Conservation (phyloP, 2,113 vertebrate species). For the Condylura cristata region DNA sequence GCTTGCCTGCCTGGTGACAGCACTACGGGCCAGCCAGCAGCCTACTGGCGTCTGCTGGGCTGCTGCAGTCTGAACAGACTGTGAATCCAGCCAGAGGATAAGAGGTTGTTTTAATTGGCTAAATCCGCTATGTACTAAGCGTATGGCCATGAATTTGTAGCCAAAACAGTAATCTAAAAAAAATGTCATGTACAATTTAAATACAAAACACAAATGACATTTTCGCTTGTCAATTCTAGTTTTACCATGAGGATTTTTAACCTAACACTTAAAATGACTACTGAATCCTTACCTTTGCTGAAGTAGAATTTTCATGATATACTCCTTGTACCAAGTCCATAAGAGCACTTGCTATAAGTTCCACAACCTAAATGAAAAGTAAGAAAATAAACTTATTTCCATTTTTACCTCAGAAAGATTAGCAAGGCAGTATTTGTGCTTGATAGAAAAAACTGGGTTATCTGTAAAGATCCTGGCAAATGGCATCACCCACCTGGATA, state of each 20-base stretch:
- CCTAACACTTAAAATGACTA: conserved; percentile 3
- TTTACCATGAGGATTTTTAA: conserved; percentile 32
- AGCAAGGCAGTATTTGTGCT: conserved; percentile 30
- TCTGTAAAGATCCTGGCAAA: conserved; percentile 58
- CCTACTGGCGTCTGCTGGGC: neutral
- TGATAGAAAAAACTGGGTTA: conserved; percentile 61
- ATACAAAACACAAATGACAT: conserved; percentile 68
- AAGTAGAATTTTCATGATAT: conserved; percentile 92
- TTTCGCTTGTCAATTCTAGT: neutral
- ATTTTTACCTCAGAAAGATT: conserved; percentile 49
- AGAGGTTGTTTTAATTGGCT: conserved; percentile 72
- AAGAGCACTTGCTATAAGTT: conserved; percentile 96
- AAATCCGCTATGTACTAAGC: conserved; percentile 66
- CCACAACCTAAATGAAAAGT: conserved; percentile 92
- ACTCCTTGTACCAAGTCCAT: conserved; percentile 97
- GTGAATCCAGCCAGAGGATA: conserved; percentile 58
- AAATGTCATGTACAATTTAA: conserved; percentile 57
- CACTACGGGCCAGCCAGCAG: conserved; percentile 29
- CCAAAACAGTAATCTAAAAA: conserved; percentile 72
- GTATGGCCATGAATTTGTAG: conserved; percentile 68
- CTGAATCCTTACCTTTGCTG: conserved; percentile 88
- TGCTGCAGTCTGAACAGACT: conserved; percentile 46
- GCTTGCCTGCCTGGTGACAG: neutral
- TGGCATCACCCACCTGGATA: conserved; percentile 60
- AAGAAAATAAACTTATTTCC: conserved; percentile 10